A percentile compares a stretch with the other conserved stretches of the same genome.
These are phyloP conservation scores for Perizoma affinitatum DNA, from an alignment of 2,888 invertebrate species.

Conservation along the genomic window DNA sequence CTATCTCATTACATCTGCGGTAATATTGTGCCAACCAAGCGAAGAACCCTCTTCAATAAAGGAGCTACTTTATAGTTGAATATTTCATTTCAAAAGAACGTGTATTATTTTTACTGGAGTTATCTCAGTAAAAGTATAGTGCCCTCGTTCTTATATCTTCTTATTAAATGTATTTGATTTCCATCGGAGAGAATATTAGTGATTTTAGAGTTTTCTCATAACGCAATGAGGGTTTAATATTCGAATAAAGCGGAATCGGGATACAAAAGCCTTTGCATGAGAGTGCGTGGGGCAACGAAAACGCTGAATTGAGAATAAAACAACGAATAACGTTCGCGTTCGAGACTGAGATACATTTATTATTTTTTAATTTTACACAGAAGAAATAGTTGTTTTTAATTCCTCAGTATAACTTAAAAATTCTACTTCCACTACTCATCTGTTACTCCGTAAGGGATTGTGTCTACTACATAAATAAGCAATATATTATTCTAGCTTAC, in stretches of 20 bases:
- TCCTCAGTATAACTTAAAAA: no score
- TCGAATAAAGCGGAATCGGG: constrained; percentile 48
- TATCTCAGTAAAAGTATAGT: constrained; percentile 34
- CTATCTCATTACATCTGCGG: constrained; percentile 49
- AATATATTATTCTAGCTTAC: no score
- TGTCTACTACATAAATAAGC: no score
- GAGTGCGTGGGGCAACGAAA: constrained; percentile 40
- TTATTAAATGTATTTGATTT: constrained; percentile 15
- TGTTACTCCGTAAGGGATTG: no score
- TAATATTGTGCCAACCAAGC: constrained; percentile 43
- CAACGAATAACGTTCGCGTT: constrained; percentile 35
- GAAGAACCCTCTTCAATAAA: constrained; percentile 40
- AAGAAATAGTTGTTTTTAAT: no score
- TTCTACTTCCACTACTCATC: no score
- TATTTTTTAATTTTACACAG: no score
- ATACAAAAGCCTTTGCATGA: constrained; percentile 45
- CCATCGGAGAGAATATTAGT: constrained; percentile 20
- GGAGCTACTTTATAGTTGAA: constrained; percentile 39
- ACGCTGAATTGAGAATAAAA: constrained; percentile 47
- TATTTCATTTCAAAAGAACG: constrained; percentile 42
- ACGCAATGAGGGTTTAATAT: constrained; percentile 48
- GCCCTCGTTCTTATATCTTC: constrained; percentile 24
- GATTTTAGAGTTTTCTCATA: constrained; percentile 41
- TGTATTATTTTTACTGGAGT: constrained; percentile 32
- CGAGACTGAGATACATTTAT: constrained; percentile 26